Conservation (phyloP, 2,113 vertebrate genomes). For the Heloderma charlesbogerti region DNA sequence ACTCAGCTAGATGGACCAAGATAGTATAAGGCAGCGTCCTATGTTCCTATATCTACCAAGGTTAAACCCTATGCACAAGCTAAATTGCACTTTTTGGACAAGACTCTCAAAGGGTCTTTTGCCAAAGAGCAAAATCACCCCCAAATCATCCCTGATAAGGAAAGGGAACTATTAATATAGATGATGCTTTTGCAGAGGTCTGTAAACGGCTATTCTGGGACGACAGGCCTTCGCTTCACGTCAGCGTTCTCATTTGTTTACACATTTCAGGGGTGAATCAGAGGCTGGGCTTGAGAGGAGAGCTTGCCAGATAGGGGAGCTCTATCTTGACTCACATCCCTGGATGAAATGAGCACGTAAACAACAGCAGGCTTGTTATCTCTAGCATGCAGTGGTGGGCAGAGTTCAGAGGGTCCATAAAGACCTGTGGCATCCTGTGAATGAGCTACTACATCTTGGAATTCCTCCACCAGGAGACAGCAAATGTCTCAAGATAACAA, state of each 20-base stretch:
- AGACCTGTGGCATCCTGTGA: not conserved
- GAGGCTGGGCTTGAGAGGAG: slow-evolving; percentile 10
- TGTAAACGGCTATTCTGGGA: slow-evolving; percentile 4
- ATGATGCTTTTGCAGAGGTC: not conserved
- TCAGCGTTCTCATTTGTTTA: not conserved
- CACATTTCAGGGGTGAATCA: slow-evolving; percentile 16
- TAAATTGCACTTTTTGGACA: not conserved
- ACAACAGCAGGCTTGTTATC: slow-evolving; percentile 1
- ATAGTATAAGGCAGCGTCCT: too few relatives aligned
- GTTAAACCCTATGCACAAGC: not conserved
- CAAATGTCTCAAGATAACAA: not conserved
- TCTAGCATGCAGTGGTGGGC: not conserved
- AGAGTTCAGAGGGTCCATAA: not conserved
- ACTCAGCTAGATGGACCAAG: too few relatives aligned
- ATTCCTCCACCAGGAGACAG: not conserved
- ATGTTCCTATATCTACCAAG: not conserved
- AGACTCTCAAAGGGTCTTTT: not conserved
- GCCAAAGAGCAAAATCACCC: not conserved
- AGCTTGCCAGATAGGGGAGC: not conserved
- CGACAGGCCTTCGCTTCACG: not conserved
- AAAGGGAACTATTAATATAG: slow-evolving; percentile 8
- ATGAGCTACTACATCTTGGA: not conserved
- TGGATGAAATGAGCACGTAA: not conserved
- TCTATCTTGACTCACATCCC: slow-evolving; percentile 17
- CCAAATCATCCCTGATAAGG: not conserved